Evolutionary conservation across 2,113 vertebrate genomes (phyloP).

Genomic region (Pituophis catenifer): DNA sequence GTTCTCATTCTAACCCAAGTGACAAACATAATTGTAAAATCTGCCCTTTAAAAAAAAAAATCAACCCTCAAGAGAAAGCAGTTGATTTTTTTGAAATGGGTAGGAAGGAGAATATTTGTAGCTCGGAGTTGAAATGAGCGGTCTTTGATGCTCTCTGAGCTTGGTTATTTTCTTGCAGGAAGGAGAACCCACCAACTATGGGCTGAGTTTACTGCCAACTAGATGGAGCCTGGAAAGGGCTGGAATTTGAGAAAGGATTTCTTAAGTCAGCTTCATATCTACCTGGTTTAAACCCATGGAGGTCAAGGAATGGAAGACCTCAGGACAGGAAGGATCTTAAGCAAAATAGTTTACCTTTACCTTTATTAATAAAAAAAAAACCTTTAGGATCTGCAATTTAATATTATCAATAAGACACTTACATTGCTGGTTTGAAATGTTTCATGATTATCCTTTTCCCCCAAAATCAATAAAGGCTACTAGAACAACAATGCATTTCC

Average conservation of each 20-base stretch:
- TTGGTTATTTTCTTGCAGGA: not conserved
- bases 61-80: not conserved
- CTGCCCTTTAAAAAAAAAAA: not conserved
- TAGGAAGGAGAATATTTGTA: not conserved
- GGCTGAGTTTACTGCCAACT: not conserved
- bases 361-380: not conserved
- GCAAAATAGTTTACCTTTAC: not conserved
- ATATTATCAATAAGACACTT: conserved; percentile 44
- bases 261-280: not conserved
- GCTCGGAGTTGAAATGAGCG: not conserved
- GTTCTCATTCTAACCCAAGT: not conserved
- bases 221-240: not conserved
- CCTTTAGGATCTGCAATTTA: not conserved
- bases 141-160: not conserved
- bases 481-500: not conserved
- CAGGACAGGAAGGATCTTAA: not conserved
- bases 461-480: not conserved
- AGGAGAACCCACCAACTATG: not conserved
- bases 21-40: not conserved
- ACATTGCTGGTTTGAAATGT: conserved; percentile 9
- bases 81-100: not conserved
- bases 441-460: conserved; percentile 35
- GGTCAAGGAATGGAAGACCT: not conserved
- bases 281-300: not conserved
- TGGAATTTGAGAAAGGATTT: not conserved